These are phyloP conservation scores for Hemiscyllium ocellatum DNA, from an alignment of 2,113 vertebrate species.

Conservation along the genomic window DNA sequence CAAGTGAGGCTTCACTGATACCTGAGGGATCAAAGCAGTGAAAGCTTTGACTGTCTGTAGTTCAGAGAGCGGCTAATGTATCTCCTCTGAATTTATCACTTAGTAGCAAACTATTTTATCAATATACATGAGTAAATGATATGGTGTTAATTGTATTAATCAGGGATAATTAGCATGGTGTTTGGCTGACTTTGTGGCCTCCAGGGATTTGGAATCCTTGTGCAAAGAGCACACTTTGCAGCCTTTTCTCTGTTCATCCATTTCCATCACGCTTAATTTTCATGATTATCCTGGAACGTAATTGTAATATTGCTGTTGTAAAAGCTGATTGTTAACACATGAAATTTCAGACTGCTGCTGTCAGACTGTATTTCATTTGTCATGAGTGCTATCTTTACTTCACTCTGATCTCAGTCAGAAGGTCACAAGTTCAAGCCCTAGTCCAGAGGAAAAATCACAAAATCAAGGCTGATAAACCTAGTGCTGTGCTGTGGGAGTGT, in stretches of 20 bases:
- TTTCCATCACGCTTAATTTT: not conserved
- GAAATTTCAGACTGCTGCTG: not conserved
- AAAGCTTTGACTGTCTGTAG: not conserved
- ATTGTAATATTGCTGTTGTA: not conserved
- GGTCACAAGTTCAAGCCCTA: not conserved
- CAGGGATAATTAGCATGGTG: slow-evolving; percentile 23
- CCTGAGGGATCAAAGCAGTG: not conserved
- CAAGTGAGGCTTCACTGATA: not conserved
- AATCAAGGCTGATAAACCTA: not conserved
- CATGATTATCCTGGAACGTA: not conserved
- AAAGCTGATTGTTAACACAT: not conserved
- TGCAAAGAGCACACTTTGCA: not conserved
- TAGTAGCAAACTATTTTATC: slow-evolving; percentile 21
- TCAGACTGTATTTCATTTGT: not conserved
- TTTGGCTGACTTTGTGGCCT: not conserved
- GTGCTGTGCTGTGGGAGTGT: not conserved
- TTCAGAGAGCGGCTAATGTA: not conserved
- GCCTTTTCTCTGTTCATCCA: not conserved
- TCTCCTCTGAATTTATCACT: not conserved
- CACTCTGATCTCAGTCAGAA: not conserved
- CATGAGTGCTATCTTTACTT: not conserved
- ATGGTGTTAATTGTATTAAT: slow-evolving; percentile 32
- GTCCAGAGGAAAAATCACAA: not conserved
- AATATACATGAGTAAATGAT: slow-evolving; percentile 36
- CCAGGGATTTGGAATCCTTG: not conserved